phyloP scores from a whole-genome alignment of 2,797 vertebrate genomes.

The Etheostoma perlongum region DNA sequence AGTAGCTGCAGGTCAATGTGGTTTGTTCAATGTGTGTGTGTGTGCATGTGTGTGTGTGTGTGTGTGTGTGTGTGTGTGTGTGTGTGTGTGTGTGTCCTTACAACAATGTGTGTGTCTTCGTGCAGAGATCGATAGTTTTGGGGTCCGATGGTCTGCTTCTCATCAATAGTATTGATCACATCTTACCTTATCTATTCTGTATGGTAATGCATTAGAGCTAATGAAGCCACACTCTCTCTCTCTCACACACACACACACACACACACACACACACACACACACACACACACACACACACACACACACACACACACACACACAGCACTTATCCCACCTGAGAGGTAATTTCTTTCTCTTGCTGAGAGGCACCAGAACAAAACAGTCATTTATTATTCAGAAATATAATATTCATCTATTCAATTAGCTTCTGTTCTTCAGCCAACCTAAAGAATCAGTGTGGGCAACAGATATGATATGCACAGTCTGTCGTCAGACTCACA shows the following conservation, averaged over 20 bases:
- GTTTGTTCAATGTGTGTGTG: conserved; percentile 37
- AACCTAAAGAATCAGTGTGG: conserved; percentile 82
- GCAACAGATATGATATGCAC: conserved; percentile 76
- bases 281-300: conserved; percentile 24
- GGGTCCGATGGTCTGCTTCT: conserved; percentile 52
- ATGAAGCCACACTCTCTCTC: conserved; percentile 45
- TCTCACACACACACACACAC: conserved; percentile 11
- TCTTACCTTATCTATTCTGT: conserved; percentile 62
- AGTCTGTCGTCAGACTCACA: conserved; percentile 56
- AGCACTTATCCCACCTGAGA: conserved; percentile 74
- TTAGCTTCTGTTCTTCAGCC: conserved; percentile 80
- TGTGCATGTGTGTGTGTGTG: conserved; percentile 29
- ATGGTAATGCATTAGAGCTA: conserved; percentile 71
- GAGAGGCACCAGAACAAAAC: conserved; percentile 82
- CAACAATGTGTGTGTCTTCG: conserved; percentile 46
- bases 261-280: too few relatives aligned
- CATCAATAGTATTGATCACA: conserved; percentile 81
- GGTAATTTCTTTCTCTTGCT: conserved; percentile 77
- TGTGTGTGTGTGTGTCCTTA: conserved; percentile 41
- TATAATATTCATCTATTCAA: conserved; percentile 86
- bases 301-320: too few relatives aligned
- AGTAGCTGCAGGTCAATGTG: conserved; percentile 66
- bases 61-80: conserved; percentile 38
- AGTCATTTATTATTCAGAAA: conserved; percentile 85
- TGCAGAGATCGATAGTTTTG: conserved; percentile 50